Base-by-base conservation (phyloP, 2,113 vertebrate genomes). In the Oreochromis spilurus region DNA sequence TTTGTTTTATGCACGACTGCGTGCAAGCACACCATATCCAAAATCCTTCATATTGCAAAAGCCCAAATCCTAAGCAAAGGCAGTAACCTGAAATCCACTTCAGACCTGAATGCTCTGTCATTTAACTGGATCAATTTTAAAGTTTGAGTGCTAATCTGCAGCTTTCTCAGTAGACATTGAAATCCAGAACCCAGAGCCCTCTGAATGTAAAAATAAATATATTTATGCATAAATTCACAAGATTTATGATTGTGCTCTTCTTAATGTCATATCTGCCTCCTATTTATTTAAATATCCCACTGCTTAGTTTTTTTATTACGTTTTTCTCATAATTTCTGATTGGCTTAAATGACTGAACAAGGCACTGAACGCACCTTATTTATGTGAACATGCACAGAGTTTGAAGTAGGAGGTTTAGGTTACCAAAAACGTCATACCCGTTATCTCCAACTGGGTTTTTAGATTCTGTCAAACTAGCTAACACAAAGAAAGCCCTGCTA, bases 191-290 rank as follows among this genome's bases (percentile, higher is more conserved):
- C 43, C 43, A 75, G 9, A 77, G 24, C 4, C 9, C 9, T 29
- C 24, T 29, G 9, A 5, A 29, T 77, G 24, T 26, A 77, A 31
- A 19, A 31, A 50, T 48, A 77, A 50, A 77, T 31, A 19, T 50
- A 75, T 77, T 77, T 31, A 31, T 77, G 70, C 70, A 77, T 77
- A 16, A 50, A 50, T 77, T 77, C 70, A 50, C 3, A 77, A 48
- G 43, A 50, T 29, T 50, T 50, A 77, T 50, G 16, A 50, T 50
- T 16, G 70, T 16, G 5, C 70, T 31, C 43, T 19, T 50, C 24
- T 43, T 2, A 31, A 29, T 31, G 14, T 31, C 4, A 1, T 24
- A 17, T 48, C 0, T 31, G 16, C 5, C 14, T 12, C n/a, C 19
- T 26, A 29, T 77, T 77, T 77, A 67, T 40, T 50, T 77, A 48